Percentiles rank a stretch among this genome's conserved stretches.
These are phyloP conservation scores for Anthoscopus minutus DNA, from an alignment of 2,113 vertebrate species.

Conservation along the genomic window DNA sequence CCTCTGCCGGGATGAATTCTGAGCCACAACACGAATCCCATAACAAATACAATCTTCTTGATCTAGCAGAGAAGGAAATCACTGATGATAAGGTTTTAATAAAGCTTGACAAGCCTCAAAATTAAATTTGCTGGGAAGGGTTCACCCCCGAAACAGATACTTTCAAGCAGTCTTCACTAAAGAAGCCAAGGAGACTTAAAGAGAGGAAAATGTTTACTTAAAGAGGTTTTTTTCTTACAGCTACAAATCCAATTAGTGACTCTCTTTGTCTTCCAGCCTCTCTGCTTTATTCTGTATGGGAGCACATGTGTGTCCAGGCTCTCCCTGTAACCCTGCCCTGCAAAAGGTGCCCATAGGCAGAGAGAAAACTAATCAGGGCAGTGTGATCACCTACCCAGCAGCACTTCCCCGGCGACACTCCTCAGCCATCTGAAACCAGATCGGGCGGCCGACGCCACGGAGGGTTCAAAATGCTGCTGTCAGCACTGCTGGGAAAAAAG, in stretches of 20 bases:
- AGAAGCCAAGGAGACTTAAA: not conserved
- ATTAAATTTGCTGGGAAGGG: constrained; percentile 52
- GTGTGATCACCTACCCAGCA: not conserved
- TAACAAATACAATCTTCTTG: constrained; percentile 54
- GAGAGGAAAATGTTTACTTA: constrained; percentile 41
- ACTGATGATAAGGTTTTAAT: constrained; percentile 60
- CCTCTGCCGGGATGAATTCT: not conserved
- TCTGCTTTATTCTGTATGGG: not conserved
- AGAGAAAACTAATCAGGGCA: not conserved
- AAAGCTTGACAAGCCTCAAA: constrained; percentile 61
- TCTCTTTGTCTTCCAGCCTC: not conserved
- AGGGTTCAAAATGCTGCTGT: constrained; percentile 11
- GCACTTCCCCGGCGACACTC: not conserved
- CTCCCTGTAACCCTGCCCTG: not conserved
- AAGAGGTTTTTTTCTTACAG: constrained; percentile 1
- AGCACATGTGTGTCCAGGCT: not conserved
- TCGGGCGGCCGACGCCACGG: not conserved
- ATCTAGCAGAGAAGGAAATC: constrained; percentile 57
- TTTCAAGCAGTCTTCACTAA: not conserved
- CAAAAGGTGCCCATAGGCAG: constrained; percentile 1
- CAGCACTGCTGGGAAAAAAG: constrained; percentile 10
- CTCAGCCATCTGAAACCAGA: not conserved
- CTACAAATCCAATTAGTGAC: constrained; percentile 44
- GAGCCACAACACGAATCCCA: not conserved
- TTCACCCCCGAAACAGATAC: constrained; percentile 47